Conservation (phyloP, 1,140 invertebrate genomes). For the Heliconius melpomene region DNA sequence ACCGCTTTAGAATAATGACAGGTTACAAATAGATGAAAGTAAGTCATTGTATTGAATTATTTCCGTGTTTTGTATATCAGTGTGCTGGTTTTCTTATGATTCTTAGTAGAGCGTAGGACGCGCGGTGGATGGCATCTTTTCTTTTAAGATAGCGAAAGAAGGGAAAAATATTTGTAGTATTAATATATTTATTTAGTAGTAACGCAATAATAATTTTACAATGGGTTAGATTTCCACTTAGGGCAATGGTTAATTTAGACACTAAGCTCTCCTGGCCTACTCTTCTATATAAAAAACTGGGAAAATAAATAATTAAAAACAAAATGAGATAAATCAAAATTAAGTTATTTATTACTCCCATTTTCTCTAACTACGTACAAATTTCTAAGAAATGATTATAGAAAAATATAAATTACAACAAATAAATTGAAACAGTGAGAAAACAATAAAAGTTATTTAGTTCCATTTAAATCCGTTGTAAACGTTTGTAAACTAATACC, state of each 20-base stretch:
- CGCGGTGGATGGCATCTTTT: slow-evolving; percentile 9
- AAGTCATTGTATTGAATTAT: slow-evolving; percentile 54
- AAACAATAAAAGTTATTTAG: background rate
- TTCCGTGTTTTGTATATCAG: slow-evolving; percentile 41
- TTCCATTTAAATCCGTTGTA: background rate
- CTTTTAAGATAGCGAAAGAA: no score
- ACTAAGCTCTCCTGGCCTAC: no score
- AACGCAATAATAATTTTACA: no score
- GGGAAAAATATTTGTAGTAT: no score
- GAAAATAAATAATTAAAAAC: no score
- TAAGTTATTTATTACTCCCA: background rate
- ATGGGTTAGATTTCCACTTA: no score
- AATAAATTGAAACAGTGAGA: background rate
- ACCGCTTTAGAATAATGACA: slow-evolving; percentile 65
- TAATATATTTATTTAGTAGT: no score
- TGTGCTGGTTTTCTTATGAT: slow-evolving; percentile 32
- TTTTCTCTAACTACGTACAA: background rate
- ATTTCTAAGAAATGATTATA: no score
- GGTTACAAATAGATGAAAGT: slow-evolving; percentile 74
- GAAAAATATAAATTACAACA: background rate
- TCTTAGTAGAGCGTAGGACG: slow-evolving; percentile 41
- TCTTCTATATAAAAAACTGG: no score
- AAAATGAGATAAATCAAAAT: no score
- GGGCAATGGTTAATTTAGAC: no score
- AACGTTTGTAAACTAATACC: slow-evolving; percentile 15